Conservation (phyloP, 2,113 vertebrate species). For the Ptychochromis oligacanthus region DNA sequence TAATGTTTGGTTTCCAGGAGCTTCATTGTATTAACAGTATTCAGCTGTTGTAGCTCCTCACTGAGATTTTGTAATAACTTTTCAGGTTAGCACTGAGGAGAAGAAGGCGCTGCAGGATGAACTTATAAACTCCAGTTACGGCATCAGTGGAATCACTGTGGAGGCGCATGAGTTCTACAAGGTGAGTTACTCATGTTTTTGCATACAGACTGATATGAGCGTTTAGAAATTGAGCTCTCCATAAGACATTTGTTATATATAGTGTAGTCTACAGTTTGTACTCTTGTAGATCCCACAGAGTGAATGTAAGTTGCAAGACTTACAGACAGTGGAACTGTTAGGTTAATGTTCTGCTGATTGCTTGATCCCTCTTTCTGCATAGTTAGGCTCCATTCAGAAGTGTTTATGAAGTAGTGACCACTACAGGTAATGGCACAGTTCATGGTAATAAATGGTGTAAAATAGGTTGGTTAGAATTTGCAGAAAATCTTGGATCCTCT, state of each 20-base stretch:
- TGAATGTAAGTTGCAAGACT: not conserved
- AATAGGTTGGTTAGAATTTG: not conserved
- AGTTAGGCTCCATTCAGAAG: not conserved
- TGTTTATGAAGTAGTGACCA: not conserved
- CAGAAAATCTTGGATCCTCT: not conserved
- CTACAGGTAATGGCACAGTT: not conserved
- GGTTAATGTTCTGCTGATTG: not conserved
- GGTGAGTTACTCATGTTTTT: constrained; percentile 77
- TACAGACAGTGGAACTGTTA: not conserved
- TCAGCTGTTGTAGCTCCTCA: not conserved
- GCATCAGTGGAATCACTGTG: constrained; percentile 60
- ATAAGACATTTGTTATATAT: not conserved
- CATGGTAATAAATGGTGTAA: not conserved
- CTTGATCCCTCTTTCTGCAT: not conserved
- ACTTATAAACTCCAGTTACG: constrained; percentile 82
- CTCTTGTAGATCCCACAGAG: not conserved
- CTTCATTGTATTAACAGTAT: not conserved
- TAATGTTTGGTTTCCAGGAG: not conserved
- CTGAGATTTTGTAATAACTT: constrained; percentile 39
- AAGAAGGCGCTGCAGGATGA: constrained; percentile 78
- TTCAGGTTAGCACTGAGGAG: constrained; percentile 82
- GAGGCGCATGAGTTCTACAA: constrained; percentile 86
- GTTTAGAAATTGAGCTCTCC: not conserved
- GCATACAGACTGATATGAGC: not conserved
- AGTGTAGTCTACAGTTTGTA: not conserved